Base-by-base conservation (phyloP, 1,140 invertebrate species). In the Caerostris extrusa region DNA sequence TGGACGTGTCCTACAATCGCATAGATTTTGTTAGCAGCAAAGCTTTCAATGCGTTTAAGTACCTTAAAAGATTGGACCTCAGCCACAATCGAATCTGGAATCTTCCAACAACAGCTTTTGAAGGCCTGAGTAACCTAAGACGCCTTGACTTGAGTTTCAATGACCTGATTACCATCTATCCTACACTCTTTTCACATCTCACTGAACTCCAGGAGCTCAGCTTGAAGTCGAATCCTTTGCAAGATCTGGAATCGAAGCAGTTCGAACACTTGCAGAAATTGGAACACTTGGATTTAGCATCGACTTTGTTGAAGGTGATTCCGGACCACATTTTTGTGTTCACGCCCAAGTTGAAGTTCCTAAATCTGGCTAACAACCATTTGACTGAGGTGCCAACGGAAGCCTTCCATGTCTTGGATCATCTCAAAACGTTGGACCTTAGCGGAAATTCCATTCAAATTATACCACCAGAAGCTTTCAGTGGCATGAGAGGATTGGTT, bases 361-460 rank as follows among this genome's bases (percentile, higher is more conserved):
- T 95, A 6, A 90, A 94, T 55, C 82, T 95, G 7, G 93, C 94
- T 8, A 83, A 69, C 12, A 95, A 95, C 34, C 58, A 86, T 0
- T 69, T 95, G n/a, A 57, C 50, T 6, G 17, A 64, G 7, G 85
- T 95, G 0, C 95, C 95, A 53, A 88, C 82, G 5, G 69, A 94
- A 17, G 77, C 94, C 50, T 55, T 95, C 8, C 19, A 90, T n/a
- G 83, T 85, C 5, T 7, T 94, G 3, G 69, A 82, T 50, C 77
- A 86, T 56, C 58, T 95, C 6, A 61, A 83, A 56, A 7, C 6
- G 7, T 34, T 95, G 14, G 89, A 93, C 55, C 58, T 95, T 17
- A 95, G 93, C 61, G 90, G 90, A 58, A 95, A 95, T 82, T 93
- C 94, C 7, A 94, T 95, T 6, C 60, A 56, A 56, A 19, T 53